Conservation (phyloP, 2,797 vertebrate genomes). For the Nannoperca australis region DNA sequence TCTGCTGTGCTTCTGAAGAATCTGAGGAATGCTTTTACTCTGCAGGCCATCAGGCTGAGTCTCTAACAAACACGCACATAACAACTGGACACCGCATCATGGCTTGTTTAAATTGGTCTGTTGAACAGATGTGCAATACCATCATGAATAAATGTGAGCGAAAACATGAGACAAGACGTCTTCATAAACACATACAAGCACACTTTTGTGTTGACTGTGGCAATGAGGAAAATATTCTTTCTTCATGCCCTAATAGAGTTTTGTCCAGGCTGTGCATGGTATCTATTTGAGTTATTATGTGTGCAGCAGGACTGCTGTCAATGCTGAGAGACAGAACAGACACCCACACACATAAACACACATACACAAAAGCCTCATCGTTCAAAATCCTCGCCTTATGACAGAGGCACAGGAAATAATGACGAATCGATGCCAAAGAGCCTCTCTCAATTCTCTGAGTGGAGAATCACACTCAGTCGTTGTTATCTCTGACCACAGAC, state of each 20-base stretch:
- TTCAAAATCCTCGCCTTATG: slow-evolving; percentile 58
- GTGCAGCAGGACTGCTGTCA: slow-evolving; percentile 45
- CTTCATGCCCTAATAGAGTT: slow-evolving; percentile 73
- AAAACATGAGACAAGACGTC: slow-evolving; percentile 29
- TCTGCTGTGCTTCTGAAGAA: slow-evolving; percentile 78
- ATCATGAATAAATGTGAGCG: slow-evolving; percentile 24
- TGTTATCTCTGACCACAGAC: slow-evolving; percentile 40
- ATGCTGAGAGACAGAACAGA: slow-evolving; percentile 59
- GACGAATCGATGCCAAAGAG: slow-evolving; percentile 56
- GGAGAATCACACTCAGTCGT: slow-evolving; percentile 34
- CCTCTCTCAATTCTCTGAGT: slow-evolving; percentile 48
- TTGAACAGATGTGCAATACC: slow-evolving; percentile 66
- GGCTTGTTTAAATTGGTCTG: slow-evolving; percentile 63
- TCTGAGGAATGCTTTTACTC: slow-evolving; percentile 82
- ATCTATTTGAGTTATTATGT: slow-evolving; percentile 70
- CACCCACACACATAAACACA: slow-evolving; percentile 48
- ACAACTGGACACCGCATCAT: slow-evolving; percentile 56
- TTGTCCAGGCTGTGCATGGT: slow-evolving; percentile 43
- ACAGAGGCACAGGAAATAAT: slow-evolving; percentile 61
- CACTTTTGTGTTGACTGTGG: slow-evolving; percentile 22
- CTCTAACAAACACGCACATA: slow-evolving; percentile 59
- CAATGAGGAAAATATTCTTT: slow-evolving; percentile 27
- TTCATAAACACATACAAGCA: slow-evolving; percentile 39
- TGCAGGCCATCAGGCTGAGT: slow-evolving; percentile 65
- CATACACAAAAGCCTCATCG: slow-evolving; percentile 54